A percentile compares a stretch with the other conserved stretches of the same genome.
phyloP scores from a whole-genome alignment of 92 coral and sea anemone species.

The Porites lobata region DNA sequence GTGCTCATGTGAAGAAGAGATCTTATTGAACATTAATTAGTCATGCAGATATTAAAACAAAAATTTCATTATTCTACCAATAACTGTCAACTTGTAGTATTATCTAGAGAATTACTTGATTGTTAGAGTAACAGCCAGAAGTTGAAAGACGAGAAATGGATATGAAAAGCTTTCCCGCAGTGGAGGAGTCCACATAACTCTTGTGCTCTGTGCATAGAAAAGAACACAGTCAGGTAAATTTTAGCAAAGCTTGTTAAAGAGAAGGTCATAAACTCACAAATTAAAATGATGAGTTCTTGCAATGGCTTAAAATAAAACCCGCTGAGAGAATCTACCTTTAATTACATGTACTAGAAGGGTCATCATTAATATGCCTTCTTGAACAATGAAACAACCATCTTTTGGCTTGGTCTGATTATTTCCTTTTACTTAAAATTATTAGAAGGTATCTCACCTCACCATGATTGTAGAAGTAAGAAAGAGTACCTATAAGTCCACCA shows the following conservation, averaged over 20 bases:
- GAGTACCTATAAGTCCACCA: constrained; percentile 95
- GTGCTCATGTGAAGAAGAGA: too few relatives aligned
- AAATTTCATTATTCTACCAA: background rate
- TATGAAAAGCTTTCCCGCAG: constrained; percentile 97
- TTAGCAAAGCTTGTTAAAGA: too few relatives aligned
- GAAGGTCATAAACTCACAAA: too few relatives aligned
- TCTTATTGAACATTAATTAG: background rate
- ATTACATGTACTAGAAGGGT: too few relatives aligned
- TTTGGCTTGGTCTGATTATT: too few relatives aligned
- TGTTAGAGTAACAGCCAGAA: constrained; percentile 90
- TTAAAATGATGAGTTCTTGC: too few relatives aligned
- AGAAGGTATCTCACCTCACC: constrained; percentile 82
- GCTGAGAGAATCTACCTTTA: too few relatives aligned
- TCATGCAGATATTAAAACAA: background rate
- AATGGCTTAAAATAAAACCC: too few relatives aligned
- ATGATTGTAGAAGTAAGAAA: constrained; percentile 93
- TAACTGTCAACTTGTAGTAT: constrained; percentile 38
- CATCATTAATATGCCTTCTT: background rate
- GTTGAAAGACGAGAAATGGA: constrained; percentile 92
- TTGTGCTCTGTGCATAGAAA: constrained; percentile 76
- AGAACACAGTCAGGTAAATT: background rate
- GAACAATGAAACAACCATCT: too few relatives aligned
- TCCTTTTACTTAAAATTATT: background rate
- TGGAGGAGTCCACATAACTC: constrained; percentile 99
- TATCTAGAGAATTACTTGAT: constrained; percentile 38